phyloP scores from a whole-genome alignment of 2,888 invertebrate genomes.

The Helicoverpa assulta region DNA sequence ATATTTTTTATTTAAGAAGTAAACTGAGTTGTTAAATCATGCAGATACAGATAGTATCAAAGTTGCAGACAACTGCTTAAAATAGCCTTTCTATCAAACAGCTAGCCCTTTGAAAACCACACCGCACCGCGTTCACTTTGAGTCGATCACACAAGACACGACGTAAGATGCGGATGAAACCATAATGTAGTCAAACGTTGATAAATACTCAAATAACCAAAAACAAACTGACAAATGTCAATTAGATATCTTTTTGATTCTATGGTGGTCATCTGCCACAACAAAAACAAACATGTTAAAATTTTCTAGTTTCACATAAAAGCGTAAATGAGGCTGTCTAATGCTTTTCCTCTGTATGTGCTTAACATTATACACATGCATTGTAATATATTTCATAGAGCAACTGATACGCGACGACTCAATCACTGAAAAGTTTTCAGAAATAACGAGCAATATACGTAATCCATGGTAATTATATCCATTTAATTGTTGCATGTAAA shows the following conservation, averaged over 20 bases:
- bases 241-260: slow-evolving; percentile 5
- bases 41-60: no score
- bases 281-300: slow-evolving; percentile 66
- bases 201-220: neutral
- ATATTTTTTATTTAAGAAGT: no score
- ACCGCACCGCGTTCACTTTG: no score
- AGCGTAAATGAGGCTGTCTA: slow-evolving; percentile 63
- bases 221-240: slow-evolving; percentile 40
- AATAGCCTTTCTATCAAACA: no score
- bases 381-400: slow-evolving; percentile 73
- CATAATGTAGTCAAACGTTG: neutral
- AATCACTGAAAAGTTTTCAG: neutral
- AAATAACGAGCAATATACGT: no score
- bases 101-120: no score
- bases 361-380: slow-evolving; percentile 71
- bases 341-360: slow-evolving; percentile 77
- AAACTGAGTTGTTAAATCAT: no score
- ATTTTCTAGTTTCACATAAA: slow-evolving; percentile 44
- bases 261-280: slow-evolving; percentile 13
- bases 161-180: no score
- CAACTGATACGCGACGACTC: slow-evolving; percentile 42
- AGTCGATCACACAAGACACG: no score
- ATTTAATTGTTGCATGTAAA: no score
- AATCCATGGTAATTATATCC: neutral
- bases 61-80: no score